A percentile compares a stretch with the other conserved stretches of the same genome.
Conservation (phyloP, 2,113 vertebrate species). For the Anolis sagrei region DNA sequence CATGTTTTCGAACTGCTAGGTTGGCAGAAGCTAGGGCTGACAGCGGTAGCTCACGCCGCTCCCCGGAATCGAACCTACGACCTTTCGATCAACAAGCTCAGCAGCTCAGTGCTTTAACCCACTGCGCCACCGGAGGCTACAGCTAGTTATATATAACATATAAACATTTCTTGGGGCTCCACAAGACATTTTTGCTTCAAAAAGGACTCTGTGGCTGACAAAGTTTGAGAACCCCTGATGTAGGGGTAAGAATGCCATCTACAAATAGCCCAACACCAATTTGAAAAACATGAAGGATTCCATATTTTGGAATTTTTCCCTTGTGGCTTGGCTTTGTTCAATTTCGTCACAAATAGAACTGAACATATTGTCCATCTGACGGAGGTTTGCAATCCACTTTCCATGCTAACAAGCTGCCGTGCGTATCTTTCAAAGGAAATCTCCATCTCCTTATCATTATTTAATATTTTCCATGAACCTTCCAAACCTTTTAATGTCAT, state of each 20-base stretch:
- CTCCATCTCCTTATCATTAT: neutral
- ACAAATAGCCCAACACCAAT: neutral
- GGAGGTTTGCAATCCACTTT: neutral
- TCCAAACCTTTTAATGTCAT: neutral
- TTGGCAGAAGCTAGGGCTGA: too few relatives aligned
- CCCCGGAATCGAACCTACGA: too few relatives aligned
- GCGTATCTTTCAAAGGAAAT: neutral
- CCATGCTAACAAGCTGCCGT: neutral
- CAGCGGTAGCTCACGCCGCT: too few relatives aligned
- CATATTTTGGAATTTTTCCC: slow-evolving; percentile 39
- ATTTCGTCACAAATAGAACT: neutral
- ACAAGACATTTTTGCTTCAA: too few relatives aligned
- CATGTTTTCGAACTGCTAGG: too few relatives aligned
- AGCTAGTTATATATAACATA: too few relatives aligned
- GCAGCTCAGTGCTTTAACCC: too few relatives aligned
- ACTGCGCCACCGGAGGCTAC: too few relatives aligned
- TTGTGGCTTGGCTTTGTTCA: neutral
- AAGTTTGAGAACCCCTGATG: neutral
- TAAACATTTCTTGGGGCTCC: too few relatives aligned
- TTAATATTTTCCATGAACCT: neutral
- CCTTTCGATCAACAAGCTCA: too few relatives aligned
- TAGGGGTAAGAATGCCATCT: slow-evolving; percentile 10
- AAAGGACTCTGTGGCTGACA: too few relatives aligned
- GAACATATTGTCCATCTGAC: slow-evolving; percentile 18
- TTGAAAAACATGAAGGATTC: neutral